Base-by-base conservation (phyloP, 2,113 vertebrate genomes). In the Malurus alboscapulatus region DNA sequence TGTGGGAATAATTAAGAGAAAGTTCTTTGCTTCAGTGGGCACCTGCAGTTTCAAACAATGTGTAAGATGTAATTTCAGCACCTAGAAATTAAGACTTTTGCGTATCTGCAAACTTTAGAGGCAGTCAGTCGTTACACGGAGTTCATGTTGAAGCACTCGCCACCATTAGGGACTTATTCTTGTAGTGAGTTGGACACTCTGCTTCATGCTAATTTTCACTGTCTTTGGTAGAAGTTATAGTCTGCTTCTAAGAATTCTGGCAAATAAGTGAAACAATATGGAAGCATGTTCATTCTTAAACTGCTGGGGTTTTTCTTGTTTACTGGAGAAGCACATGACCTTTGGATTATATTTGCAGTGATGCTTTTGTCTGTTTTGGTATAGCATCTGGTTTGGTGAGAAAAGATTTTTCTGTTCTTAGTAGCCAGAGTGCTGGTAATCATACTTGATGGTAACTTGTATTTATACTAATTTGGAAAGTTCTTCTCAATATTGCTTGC, bases 291-390 rank as follows among this genome's bases (percentile, higher is more conserved):
- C 10, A 2, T 88, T 93, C 91, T 55, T 51, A 63, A 90, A 91
- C 53, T 89, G 58, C n/a, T 80, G 86, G 1, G 26, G 3, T 79
- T 85, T 78, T 84, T 57, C 65, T 61, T 93, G 84, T 94, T 89
- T 94, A 86, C 82, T 80, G 69, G 81, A 66, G 89, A 53, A 78
- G 65, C 66, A 67, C 59, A 58, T 92, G 88, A 87, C 87, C 80
- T 94, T 91, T 80, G 71, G 65, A 30, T 87, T 92, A 17, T 42
- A 50, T 93, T 87, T 72, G 58, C 81, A 92, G 44, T 48, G 54
- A 4, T 89, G 67, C 57, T 86, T 88, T 97, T 82, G n/a, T 96
- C 77, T 95, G 86, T 94, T 95, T 96, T 91, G 74, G 77, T 91
- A n/a, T 65, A 88, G 78, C 82, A 79, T 92, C 90, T 95, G 93